Evolutionary conservation across 2,113 vertebrate genomes (phyloP).

Genomic region (Tenrec ecaudatus): DNA sequence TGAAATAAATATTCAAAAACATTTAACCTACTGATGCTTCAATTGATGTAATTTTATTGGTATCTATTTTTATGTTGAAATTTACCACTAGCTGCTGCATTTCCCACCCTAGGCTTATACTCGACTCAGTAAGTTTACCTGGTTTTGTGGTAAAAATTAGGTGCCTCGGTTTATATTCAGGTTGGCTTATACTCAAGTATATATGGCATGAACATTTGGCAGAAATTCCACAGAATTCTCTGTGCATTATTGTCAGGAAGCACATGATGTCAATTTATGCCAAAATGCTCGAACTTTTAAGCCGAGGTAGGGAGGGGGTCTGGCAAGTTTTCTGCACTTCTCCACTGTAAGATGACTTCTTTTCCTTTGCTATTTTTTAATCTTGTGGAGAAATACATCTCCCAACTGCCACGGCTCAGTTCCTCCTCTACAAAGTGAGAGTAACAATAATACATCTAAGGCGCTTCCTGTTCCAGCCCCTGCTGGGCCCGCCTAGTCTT

Average conservation of each 20-base stretch:
- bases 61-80: too few species aligned
- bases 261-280: background rate
- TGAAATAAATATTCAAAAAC: too few species aligned
- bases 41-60: too few species aligned
- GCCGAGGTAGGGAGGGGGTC: background rate
- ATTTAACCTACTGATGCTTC: too few species aligned
- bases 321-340: background rate
- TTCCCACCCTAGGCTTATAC: too few species aligned
- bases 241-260: background rate
- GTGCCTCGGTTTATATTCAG: too few species aligned
- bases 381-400: background rate
- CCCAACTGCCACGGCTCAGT: background rate
- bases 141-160: too few species aligned
- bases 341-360: background rate
- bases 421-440: background rate
- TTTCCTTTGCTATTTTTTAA: background rate
- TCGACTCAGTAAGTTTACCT: too few species aligned
- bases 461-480: background rate
- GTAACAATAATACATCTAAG: background rate
- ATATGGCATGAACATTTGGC: background rate
- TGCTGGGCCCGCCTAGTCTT: background rate
- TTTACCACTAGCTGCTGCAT: too few species aligned
- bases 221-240: slow-evolving; percentile 3
- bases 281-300: background rate
- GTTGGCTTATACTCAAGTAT: too few species aligned